phyloP scores from a whole-genome alignment of 2,888 invertebrate species.

The Megalurothrips usitatus region DNA sequence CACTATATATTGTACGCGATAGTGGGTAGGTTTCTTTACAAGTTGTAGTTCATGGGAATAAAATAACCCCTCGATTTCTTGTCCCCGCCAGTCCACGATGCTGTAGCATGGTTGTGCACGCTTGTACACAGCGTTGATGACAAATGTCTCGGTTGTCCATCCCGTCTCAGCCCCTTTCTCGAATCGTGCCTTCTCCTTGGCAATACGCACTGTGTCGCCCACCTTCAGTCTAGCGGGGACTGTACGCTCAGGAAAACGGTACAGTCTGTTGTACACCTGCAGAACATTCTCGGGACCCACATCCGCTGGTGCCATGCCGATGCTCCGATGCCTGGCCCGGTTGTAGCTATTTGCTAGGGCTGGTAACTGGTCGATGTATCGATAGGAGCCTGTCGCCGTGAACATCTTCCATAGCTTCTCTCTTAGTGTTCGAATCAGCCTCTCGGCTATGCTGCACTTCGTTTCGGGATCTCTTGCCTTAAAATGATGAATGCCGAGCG shows the following conservation, averaged over 20 bases:
- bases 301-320: neutral
- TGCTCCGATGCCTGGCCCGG: neutral
- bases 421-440: neutral
- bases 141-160: too few relatives aligned
- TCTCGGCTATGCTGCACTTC: neutral
- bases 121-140: too few relatives aligned
- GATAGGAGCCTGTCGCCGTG: neutral
- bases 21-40: too few relatives aligned
- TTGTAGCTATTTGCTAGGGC: neutral
- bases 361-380: neutral
- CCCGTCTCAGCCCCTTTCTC: too few relatives aligned
- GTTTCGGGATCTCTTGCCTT: neutral
- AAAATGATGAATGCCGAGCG: neutral
- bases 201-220: too few relatives aligned
- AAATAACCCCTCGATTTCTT: too few relatives aligned
- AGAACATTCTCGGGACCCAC: neutral
- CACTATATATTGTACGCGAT: too few relatives aligned
- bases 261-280: neutral
- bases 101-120: too few relatives aligned
- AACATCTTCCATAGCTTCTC: neutral
- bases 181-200: too few relatives aligned
- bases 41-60: too few relatives aligned
- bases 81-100: too few relatives aligned
- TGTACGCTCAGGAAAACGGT: neutral
- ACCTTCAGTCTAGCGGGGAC: too few relatives aligned